Conservation (phyloP, 2,113 vertebrate species). For the Picathartes gymnocephalus region DNA sequence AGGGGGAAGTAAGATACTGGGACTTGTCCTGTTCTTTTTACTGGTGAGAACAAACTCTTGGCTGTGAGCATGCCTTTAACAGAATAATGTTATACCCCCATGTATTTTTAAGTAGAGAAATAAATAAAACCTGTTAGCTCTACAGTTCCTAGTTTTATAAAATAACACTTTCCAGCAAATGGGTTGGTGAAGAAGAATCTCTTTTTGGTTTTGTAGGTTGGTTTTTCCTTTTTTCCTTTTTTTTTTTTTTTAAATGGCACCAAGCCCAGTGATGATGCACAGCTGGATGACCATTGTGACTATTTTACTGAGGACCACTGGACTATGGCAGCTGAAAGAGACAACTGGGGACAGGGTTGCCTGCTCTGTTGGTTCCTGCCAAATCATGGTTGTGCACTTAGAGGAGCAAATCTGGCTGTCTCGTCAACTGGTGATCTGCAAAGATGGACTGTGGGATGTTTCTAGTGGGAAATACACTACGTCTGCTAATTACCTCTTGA, state of each 20-base stretch:
- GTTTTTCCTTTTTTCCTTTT: background rate
- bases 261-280: background rate
- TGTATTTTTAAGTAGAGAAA: background rate
- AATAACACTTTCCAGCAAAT: background rate
- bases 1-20: background rate
- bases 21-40: conserved; percentile 13
- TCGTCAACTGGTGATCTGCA: background rate
- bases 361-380: background rate
- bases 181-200: background rate
- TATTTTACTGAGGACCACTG: background rate
- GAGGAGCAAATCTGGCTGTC: background rate
- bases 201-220: background rate
- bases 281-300: background rate
- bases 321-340: background rate
- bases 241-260: background rate
- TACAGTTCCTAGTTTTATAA: background rate
- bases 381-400: background rate
- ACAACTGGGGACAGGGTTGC: background rate
- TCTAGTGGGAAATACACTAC: background rate
- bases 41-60: background rate
- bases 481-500: background rate
- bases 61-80: background rate
- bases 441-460: background rate
- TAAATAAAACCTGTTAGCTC: background rate
- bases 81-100: background rate